These are phyloP conservation scores for Thinocorus orbignyianus DNA, from an alignment of 2,113 vertebrate species.

Conservation along the genomic window DNA sequence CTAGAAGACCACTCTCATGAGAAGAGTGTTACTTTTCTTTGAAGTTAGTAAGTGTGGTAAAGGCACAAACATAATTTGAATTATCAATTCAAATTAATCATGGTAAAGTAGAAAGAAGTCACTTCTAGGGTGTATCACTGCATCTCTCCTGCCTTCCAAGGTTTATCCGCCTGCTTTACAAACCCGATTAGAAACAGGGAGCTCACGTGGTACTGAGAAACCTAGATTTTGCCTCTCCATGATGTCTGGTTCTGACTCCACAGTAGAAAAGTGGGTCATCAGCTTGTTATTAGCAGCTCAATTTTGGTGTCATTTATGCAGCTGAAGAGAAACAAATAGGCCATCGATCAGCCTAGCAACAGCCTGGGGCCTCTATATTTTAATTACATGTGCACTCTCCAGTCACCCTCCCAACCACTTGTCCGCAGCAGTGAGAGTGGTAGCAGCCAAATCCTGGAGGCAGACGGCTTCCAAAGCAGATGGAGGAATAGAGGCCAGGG, in stretches of 20 bases:
- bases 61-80: too few relatives aligned
- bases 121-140: accelerated
- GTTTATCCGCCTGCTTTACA: neutral
- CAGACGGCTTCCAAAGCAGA: neutral
- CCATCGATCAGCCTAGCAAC: constrained; percentile 26
- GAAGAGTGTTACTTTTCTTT: neutral
- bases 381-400: neutral
- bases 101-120: neutral
- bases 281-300: neutral
- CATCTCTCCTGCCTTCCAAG: neutral
- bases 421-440: accelerated
- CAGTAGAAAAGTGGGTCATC: constrained; percentile 7
- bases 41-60: neutral
- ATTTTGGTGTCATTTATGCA: neutral
- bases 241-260: neutral
- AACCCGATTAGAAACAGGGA: neutral
- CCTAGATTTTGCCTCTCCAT: neutral
- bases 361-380: neutral
- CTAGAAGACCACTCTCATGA: neutral
- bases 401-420: accelerated
- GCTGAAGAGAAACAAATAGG: constrained; percentile 24
- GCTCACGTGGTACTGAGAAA: neutral
- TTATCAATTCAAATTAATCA: neutral
- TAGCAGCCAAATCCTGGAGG: neutral
- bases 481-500: neutral